Base-by-base conservation (phyloP, 1,140 invertebrate species). In the Zaprionus gabonicus region DNA sequence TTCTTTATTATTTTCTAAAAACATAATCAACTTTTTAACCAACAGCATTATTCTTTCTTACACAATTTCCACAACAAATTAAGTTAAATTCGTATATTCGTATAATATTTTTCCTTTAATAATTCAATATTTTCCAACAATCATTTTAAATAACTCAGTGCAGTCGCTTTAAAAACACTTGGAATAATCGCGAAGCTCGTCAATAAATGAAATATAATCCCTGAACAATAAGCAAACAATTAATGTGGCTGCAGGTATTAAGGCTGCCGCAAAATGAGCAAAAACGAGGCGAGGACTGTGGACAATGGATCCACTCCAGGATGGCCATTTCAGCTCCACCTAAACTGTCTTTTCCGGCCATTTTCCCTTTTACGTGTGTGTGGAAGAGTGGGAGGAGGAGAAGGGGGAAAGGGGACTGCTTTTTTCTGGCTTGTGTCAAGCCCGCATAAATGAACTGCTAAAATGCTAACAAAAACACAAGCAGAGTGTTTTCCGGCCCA, bases 361-460 rank as follows among this genome's bases (percentile, higher is more conserved):
- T 68, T 85, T 46, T 7, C n/a, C 2, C 41, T 78, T 78, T 65
- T 15, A 23, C 41, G 38, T 73, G 41, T 73, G 46, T 12, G 57
- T 38, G 34, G n/a, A n/a, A 36, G 62, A 38, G 6, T 25, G 36
- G 20, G 31, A 2, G 9, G 9, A 0, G 31, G 0, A 2, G 31
- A 34, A 36, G 36, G 20, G 51, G 13, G 17, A 38, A 17, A 7
- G 25, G n/a, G n/a, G 28, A 3, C 28, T 74, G 15, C 2, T 38
- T 74, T 17, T 28, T 60, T 63, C 12, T 65, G 28, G 38, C 17
- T 49, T 56, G 69, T 56, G 65, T 75, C 27, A 64, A 38, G 38
- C 59, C 71, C 82, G 51, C 83, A 81, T 88, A 87, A 88, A 88
- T 87, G 83, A 87, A 87, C 83, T 87, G 83, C 83, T 88, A 87